Base-by-base conservation (phyloP, 1,140 invertebrate species). In the Pristionchus pacificus region DNA sequence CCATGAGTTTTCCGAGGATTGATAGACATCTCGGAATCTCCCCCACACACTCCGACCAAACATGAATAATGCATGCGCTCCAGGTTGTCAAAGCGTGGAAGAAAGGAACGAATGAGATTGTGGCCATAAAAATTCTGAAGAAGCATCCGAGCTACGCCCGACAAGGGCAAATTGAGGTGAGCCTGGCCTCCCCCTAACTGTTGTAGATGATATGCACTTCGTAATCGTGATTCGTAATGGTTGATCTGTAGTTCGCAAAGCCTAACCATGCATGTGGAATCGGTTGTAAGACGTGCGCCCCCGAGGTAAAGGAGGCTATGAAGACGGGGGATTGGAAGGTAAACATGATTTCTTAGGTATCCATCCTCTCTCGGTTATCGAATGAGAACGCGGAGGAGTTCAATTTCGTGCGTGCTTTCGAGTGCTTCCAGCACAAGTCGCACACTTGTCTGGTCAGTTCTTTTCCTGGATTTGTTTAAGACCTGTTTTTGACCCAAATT, bases 101-200 rank as follows among this genome's bases (percentile, higher is more conserved):
- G 86, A 97, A 97, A 85, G 96, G 96, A 84, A 98, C 96, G 70
- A 98, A 96, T 85, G 95, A 98, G 87, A 98, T 98, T 82, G 95
- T 98, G 74, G 96, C 96, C 81, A 98, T 98, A 84, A 99, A 99
- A 88, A 98, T 98, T 84, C 87, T 98, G 31, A 99, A 99, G 87
- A 99, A 99, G 88, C 96, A 99, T 88, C 96, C 96, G 65, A 98
- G 95, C 66, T 99, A 99, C 88, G 95, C 95, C 71, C 89, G 96
- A 79, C 96, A 99, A 88, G 96, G 96, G 77, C 96, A 98, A 87
- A 98, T 99, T 87, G 97, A 99, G 89, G 67, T 69, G 64, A n/a
- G 28, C 28, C 33, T 19, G 27, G 0, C 28, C 60, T 24, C 19
- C 19, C n/a, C n/a, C n/a, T n/a, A n/a, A n/a, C 93, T 95, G 69